Evolutionary conservation across 2,888 invertebrate genomes (phyloP).

Genomic region (Eilema griseolum): DNA sequence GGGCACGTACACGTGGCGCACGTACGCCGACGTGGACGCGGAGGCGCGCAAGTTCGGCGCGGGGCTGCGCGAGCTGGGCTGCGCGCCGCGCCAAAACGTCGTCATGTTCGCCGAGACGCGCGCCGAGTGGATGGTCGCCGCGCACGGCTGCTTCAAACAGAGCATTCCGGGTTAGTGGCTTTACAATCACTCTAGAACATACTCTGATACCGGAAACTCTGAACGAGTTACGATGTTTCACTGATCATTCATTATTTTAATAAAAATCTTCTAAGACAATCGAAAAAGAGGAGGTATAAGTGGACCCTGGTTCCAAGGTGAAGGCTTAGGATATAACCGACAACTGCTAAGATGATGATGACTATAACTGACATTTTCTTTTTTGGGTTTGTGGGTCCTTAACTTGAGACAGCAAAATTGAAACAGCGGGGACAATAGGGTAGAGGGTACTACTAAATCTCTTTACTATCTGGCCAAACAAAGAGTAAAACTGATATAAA

Average conservation of each 20-base stretch:
- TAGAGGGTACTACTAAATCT: background rate
- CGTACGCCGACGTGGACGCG: conserved; percentile 92
- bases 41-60: conserved; percentile 93
- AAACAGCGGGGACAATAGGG: too few species aligned
- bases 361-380: too few species aligned
- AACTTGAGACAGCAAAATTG: too few species aligned
- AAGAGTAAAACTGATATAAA: too few species aligned
- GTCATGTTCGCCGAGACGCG: conserved; percentile 99
- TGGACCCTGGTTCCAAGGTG: too few species aligned
- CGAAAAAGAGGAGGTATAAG: too few species aligned
- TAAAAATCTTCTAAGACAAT: too few species aligned
- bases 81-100: conserved; percentile 91
- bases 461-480: background rate
- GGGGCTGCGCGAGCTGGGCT: conserved; percentile 94
- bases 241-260: too few species aligned
- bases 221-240: background rate
- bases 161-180: conserved; percentile 91
- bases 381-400: too few species aligned
- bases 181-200: background rate
- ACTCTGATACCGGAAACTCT: background rate
- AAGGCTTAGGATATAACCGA: too few species aligned
- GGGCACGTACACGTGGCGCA: conserved; percentile 97
- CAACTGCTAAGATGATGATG: too few species aligned
- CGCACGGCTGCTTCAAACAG: conserved; percentile 98
- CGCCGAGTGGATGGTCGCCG: conserved; percentile 99